Evolutionary conservation across 2,113 vertebrate genomes (phyloP), one percentile per base, ranked within the genome.

Genomic region (Gobiocypris rarus): DNA sequence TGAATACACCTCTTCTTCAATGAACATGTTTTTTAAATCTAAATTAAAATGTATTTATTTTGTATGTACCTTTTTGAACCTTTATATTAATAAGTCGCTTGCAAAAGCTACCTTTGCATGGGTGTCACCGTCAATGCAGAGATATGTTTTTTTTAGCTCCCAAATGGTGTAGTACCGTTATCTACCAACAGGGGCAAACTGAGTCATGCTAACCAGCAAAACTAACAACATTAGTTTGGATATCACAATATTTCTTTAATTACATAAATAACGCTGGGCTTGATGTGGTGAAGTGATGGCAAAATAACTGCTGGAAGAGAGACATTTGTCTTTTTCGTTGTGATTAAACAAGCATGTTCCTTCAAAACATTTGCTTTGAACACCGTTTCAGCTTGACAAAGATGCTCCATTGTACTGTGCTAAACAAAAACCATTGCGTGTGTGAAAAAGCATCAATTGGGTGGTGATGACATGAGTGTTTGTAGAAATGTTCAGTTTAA

Each of bases 371-470:
- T 77, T 77, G 75, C 75, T 58, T 77, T 77, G 41, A 69, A 69
- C 7, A 9, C 9, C 5, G 43, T 81, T 67, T 81, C 59, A 81
- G 28, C 31, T 34, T 54, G 28, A 70, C 28, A 38, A 24, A 80
- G 45, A 38, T 8, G 79, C 11, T 54, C 61, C 65, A 1, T 4
- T 58, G 52, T 24, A 22, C 54, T 8, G 45, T 5, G 48, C 13
- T 77, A 41, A 75, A 63, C 59, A 67, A 70, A 43, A 58, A 26
- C 70, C 34, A 77, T 48, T 52, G 17, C 22, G 31, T 70, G 80
- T 56, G 79, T 83, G 65, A 26, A 83, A 85, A 73, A 38, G 24
- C 19, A 65, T 54, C 43, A 81, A 41, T 81, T 58, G 69, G 56
- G 9, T 54, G 71, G 63, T 19, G 71, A 43, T 77, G 63, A 19